Evolutionary conservation across 2,797 vertebrate species (phyloP), one percentile per base, ranked within the genome.

Genomic region (Hydrocynus forskahlii): DNA sequence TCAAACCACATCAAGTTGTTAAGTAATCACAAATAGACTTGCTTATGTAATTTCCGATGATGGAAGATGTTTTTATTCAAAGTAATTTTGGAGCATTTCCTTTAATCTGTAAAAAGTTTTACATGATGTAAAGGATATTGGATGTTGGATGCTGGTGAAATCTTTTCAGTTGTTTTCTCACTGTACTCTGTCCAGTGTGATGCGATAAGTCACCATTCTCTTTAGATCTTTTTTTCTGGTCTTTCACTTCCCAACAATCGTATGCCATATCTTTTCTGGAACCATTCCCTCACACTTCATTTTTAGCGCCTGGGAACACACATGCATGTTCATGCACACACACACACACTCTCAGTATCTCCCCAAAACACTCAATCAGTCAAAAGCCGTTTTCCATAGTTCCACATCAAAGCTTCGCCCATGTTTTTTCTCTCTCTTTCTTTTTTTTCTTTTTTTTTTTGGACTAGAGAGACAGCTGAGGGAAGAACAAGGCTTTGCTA

Each of bases 351-450:
- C 71, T 75, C 71, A 72, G 75, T 60, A 59, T 83, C 80, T 81
- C 79, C 80, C 25, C 75, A 66, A 81, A 84, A 78, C 76, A 85
- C 81, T 73, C 75, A 75, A 79, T 88, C 81, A 78, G 83, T 84
- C 80, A 78, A 84, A 78, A 84, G 84, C 84, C 79, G 77, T 84
- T 87, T 88, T 87, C 68, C 64, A 66, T 81, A 86, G 79, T 85
- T 86, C 48, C 68, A 86, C 81, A 87, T 87, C 83, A 90, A 89
- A 88, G 86, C 60, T 43, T 48, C 76, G 54, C 50, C 74, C 50
- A 17, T 77, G 73, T 74, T 62, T 78, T 81, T 60, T 75, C n/a
- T 43, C 29, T 25, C 62, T 64, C 57, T 29, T 0, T 10, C 1
- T 75, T 23, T 74, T 60, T 54, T n/a, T 69, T 45, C 43, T 7